Percentiles rank a stretch among this genome's conserved stretches.
Evolutionary conservation across 2,113 vertebrate species (phyloP).

Genomic region (Anolis sagrei): DNA sequence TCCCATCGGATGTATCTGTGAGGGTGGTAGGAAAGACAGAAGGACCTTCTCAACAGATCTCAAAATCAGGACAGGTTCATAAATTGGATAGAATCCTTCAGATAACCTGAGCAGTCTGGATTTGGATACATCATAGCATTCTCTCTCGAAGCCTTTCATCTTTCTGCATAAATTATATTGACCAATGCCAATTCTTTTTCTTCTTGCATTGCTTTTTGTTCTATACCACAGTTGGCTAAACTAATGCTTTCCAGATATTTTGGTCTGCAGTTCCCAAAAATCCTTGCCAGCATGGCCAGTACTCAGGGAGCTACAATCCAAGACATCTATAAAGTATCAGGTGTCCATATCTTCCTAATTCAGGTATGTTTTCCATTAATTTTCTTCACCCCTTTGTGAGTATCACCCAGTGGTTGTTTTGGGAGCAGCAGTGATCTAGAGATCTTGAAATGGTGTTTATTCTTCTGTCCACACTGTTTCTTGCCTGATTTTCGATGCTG

Average conservation of each 20-base stretch:
- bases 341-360: slow-evolving; percentile 35
- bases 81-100: too few species aligned
- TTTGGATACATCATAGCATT: background rate
- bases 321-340: too few species aligned
- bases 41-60: too few species aligned
- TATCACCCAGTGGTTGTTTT: slow-evolving; percentile 8
- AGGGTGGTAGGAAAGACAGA: too few species aligned
- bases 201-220: slow-evolving; percentile 7
- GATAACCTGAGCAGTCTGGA: background rate
- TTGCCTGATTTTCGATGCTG: slow-evolving; percentile 21
- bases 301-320: too few species aligned
- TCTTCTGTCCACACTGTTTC: background rate
- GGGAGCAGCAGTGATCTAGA: slow-evolving; percentile 24
- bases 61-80: too few species aligned
- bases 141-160: slow-evolving; percentile 41
- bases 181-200: background rate
- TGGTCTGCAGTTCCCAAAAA: background rate
- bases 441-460: slow-evolving; percentile 7
- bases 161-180: slow-evolving; percentile 45
- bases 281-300: background rate
- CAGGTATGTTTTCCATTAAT: slow-evolving; percentile 53
- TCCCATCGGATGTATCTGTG: too few species aligned
- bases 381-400: slow-evolving; percentile 25
- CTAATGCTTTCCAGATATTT: too few species aligned
- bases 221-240: too few species aligned